These are phyloP conservation scores for Geotrypetes seraphini DNA, from an alignment of 2,797 vertebrate species.

Conservation along the genomic window DNA sequence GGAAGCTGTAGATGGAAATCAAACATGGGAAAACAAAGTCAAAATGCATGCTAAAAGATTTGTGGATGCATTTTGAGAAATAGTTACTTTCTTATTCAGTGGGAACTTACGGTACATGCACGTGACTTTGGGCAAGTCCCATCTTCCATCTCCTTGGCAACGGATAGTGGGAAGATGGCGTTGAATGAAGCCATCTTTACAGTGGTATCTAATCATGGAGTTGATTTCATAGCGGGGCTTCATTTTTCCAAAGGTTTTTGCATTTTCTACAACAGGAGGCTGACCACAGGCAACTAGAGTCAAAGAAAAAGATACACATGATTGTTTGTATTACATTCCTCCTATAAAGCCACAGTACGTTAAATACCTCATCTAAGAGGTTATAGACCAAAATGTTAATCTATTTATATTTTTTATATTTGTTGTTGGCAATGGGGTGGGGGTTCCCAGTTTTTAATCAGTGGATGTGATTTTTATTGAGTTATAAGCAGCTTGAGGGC, in stretches of 20 bases:
- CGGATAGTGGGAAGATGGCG: slow-evolving; percentile 86
- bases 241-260: slow-evolving; percentile 80
- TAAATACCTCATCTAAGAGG: too few relatives aligned
- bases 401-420: too few relatives aligned
- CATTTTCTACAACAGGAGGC: slow-evolving; percentile 87
- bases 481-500: too few relatives aligned
- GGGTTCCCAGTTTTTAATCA: too few relatives aligned
- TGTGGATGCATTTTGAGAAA: background rate
- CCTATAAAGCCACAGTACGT: too few relatives aligned
- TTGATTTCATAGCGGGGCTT: slow-evolving; percentile 88
- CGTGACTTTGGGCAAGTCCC: slow-evolving; percentile 87
- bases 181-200: slow-evolving; percentile 85
- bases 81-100: slow-evolving; percentile 15
- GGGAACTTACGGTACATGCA: slow-evolving; percentile 87
- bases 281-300: slow-evolving; percentile 82
- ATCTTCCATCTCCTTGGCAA: slow-evolving; percentile 80
- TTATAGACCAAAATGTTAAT: too few relatives aligned
- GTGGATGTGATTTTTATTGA: too few relatives aligned
- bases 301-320: slow-evolving; percentile 19
- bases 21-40: slow-evolving; percentile 27
- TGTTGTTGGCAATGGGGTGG: too few relatives aligned
- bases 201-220: slow-evolving; percentile 90
- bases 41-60: slow-evolving; percentile 7
- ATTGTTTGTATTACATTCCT: too few relatives aligned
- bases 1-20: slow-evolving; percentile 65